Evolutionary conservation across 2,113 vertebrate genomes (phyloP).

Genomic region (Thryonomys swinderianus): DNA sequence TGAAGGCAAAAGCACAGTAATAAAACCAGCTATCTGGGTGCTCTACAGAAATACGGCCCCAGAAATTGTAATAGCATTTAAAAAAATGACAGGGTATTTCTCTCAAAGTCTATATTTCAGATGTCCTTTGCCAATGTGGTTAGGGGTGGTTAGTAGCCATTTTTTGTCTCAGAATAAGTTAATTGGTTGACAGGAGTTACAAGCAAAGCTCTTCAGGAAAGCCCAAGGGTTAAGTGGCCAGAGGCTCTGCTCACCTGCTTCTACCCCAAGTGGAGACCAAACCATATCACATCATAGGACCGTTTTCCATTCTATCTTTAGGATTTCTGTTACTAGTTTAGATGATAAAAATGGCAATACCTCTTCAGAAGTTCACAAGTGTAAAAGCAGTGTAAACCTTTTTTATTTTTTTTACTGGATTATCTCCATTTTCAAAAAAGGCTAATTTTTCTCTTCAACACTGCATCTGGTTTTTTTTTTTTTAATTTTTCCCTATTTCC

Average conservation of each 20-base stretch:
- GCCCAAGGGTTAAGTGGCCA: background rate
- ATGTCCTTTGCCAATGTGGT: background rate
- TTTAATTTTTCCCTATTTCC: background rate
- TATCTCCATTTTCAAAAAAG: background rate
- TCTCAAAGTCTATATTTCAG: background rate
- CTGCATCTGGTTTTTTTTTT: background rate
- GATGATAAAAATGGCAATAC: background rate
- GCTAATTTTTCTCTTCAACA: background rate
- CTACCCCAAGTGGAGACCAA: background rate
- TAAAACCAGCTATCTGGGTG: background rate
- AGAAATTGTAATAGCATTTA: background rate
- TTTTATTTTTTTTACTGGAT: background rate
- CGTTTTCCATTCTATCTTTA: background rate
- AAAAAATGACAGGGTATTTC: background rate
- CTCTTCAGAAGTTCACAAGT: background rate
- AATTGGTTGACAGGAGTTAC: background rate
- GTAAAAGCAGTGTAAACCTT: background rate
- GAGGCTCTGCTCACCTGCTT: background rate
- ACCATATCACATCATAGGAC: background rate
- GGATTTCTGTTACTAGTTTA: background rate
- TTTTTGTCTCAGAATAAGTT: conserved; percentile 7
- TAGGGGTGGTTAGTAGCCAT: background rate
- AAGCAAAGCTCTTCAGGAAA: background rate
- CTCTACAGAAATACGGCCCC: background rate
- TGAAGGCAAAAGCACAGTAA: background rate